Percentiles rank a stretch among this genome's conserved stretches.
These are phyloP conservation scores for Microcebus lehilahytsara DNA, from an alignment of 2,113 vertebrate species.

Conservation along the genomic window DNA sequence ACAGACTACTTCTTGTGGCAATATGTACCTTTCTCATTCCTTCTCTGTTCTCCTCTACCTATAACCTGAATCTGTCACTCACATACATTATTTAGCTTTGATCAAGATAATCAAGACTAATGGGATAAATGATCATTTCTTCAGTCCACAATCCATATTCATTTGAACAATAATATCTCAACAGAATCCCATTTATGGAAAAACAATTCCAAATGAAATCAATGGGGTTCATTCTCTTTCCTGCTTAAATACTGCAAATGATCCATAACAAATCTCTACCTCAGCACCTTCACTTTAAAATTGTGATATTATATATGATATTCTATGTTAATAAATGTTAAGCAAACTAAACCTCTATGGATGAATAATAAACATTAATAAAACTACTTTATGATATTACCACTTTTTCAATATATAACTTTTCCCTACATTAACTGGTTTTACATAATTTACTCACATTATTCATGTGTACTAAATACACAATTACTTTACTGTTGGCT, in stretches of 20 bases:
- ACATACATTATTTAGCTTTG: constrained; percentile 7
- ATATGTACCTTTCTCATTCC: background rate
- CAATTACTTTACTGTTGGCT: background rate
- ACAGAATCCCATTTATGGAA: background rate
- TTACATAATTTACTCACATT: background rate
- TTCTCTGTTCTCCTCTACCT: background rate
- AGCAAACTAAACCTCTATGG: background rate
- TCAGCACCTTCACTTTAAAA: background rate
- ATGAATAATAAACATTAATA: constrained; percentile 3
- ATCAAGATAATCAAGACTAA: constrained; percentile 37
- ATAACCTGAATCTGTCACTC: background rate
- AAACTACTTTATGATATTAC: background rate
- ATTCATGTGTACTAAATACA: background rate
- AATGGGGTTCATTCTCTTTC: background rate
- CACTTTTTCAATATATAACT: background rate
- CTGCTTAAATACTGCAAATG: background rate
- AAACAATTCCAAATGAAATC: constrained; percentile 31
- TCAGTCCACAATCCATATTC: background rate
- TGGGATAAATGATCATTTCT: background rate
- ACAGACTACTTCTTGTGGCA: background rate
- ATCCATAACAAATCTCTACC: background rate
- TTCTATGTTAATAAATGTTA: background rate
- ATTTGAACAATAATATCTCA: background rate
- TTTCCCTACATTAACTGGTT: background rate
- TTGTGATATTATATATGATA: background rate